Percentiles rank a stretch among this genome's conserved stretches.
Evolutionary conservation across 2,888 invertebrate genomes (phyloP).

Genomic region (Drosophila basisetae): DNA sequence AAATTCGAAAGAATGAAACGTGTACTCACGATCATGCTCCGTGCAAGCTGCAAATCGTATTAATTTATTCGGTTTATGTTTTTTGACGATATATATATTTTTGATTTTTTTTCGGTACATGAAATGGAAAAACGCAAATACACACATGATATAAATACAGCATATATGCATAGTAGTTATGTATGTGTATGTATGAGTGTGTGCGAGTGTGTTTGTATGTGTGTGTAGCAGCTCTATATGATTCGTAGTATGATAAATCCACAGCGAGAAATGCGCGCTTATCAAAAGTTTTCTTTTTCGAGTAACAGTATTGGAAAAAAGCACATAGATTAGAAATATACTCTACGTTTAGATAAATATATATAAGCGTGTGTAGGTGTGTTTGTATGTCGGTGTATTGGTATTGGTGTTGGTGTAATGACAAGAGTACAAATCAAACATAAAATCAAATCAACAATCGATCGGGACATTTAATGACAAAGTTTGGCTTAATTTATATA

Average conservation of each 20-base stretch:
- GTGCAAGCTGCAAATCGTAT: constrained; percentile 90
- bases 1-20: constrained; percentile 78
- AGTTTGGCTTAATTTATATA: constrained; percentile 23
- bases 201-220: constrained; percentile 6
- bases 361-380: constrained; percentile 13
- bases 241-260: constrained; percentile 32
- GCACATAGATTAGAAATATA: constrained; percentile 63
- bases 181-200: constrained; percentile 9
- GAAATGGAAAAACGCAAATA: constrained; percentile 74
- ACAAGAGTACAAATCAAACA: constrained; percentile 52
- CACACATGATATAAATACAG: constrained; percentile 75
- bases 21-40: constrained; percentile 96
- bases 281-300: constrained; percentile 13
- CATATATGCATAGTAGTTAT: constrained; percentile 50
- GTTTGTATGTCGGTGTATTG: not conserved
- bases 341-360: constrained; percentile 22
- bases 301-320: constrained; percentile 49
- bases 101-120: constrained; percentile 57
- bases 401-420: constrained; percentile 15
- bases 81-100: constrained; percentile 34
- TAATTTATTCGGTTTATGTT: constrained; percentile 57
- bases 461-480: constrained; percentile 72
- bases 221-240: constrained; percentile 29
- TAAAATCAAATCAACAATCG: constrained; percentile 66
- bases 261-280: constrained; percentile 40